Evolutionary conservation across 2,797 vertebrate species (phyloP).

Genomic region (Fratercula arctica): DNA sequence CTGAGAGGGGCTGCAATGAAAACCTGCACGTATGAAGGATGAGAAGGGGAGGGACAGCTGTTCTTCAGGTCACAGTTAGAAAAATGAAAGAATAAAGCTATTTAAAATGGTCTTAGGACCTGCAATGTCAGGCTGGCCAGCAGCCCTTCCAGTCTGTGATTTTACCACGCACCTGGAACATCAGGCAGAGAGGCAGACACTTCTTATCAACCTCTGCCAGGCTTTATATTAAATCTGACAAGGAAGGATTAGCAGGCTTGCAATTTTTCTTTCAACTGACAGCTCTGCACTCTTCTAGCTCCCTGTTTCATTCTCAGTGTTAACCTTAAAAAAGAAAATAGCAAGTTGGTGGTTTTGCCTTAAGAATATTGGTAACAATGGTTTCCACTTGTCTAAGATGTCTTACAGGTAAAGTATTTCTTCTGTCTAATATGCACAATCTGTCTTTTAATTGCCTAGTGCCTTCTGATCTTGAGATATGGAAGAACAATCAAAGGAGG

Average conservation of each 20-base stretch:
- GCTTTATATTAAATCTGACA: constrained; percentile 4
- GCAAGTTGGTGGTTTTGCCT: background rate
- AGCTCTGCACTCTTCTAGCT: background rate
- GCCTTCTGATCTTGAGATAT: background rate
- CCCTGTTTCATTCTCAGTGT: background rate
- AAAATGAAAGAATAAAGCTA: background rate
- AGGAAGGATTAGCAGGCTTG: background rate
- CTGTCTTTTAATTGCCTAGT: background rate
- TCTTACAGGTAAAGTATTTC: background rate
- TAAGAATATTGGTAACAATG: background rate
- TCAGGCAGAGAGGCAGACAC: background rate
- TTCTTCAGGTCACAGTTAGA: background rate
- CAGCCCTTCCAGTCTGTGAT: background rate
- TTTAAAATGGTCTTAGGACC: background rate
- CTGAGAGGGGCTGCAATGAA: background rate
- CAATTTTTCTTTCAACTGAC: constrained; percentile 12
- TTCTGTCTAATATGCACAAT: background rate
- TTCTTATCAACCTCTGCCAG: constrained; percentile 10
- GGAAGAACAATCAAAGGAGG: background rate
- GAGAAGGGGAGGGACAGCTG: background rate
- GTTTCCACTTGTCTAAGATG: background rate
- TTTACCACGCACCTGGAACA: background rate
- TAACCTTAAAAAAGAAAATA: background rate
- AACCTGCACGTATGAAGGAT: background rate
- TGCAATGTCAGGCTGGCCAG: background rate